phyloP scores from a whole-genome alignment of 2,888 invertebrate genomes.

The Calliscelio sp. region DNA sequence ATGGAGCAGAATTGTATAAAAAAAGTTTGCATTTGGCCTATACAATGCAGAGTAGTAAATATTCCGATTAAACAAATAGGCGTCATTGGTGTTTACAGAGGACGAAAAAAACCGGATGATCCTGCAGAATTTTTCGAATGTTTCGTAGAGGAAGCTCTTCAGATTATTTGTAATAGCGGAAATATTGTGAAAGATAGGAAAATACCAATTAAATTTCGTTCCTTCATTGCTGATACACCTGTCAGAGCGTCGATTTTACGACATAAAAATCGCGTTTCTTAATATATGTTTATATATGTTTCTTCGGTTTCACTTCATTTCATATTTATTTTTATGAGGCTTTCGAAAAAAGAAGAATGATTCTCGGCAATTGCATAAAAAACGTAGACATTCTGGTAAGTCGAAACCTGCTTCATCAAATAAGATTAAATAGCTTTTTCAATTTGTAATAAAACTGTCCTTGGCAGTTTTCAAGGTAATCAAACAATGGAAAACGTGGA shows the following conservation, averaged over 20 bases:
- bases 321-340: too few species aligned
- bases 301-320: too few species aligned
- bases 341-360: too few species aligned
- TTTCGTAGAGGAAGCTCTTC: constrained; percentile 6
- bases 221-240: constrained; percentile 13
- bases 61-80: neutral
- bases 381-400: too few species aligned
- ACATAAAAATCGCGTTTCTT: neutral
- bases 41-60: constrained; percentile 9
- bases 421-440: too few species aligned
- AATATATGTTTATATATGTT: too few species aligned
- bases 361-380: too few species aligned
- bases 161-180: neutral
- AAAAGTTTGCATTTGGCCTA: constrained; percentile 16
- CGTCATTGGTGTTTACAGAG: constrained; percentile 6
- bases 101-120: neutral
- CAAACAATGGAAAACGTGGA: too few species aligned
- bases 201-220: constrained; percentile 1
- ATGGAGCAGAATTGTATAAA: constrained; percentile 17
- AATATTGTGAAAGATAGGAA: neutral
- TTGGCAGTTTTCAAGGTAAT: too few species aligned
- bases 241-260: neutral
- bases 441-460: too few species aligned
- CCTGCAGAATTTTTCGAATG: neutral
- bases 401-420: too few species aligned